Evolutionary conservation across 1,140 invertebrate species (phyloP).

Genomic region (Aphaenogaster rudis): DNA sequence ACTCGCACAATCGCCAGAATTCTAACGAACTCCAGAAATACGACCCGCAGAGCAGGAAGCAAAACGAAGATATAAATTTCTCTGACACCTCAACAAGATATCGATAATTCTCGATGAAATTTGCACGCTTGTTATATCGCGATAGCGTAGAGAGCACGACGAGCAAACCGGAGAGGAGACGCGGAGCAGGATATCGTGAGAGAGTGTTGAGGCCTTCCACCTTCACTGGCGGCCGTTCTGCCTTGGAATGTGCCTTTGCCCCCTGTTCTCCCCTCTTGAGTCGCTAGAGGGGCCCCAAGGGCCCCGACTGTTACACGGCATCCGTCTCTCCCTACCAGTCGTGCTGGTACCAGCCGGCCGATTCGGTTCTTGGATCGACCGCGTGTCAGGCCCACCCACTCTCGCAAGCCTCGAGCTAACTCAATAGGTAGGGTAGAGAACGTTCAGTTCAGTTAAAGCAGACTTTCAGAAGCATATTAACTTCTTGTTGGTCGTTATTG

Average conservation of each 20-base stretch:
- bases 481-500: conserved; percentile 9
- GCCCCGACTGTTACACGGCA: conserved; percentile 66
- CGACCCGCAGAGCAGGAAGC: not conserved
- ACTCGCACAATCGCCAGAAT: not conserved
- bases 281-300: conserved; percentile 71
- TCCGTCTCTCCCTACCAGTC: conserved; percentile 43
- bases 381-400: conserved; percentile 69
- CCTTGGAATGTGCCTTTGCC: conserved; percentile 81
- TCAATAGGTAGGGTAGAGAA: conserved; percentile 69
- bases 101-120: not conserved
- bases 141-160: not conserved
- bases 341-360: conserved; percentile 59
- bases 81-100: not conserved
- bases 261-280: conserved; percentile 68
- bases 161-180: conserved; percentile 38
- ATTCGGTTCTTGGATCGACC: conserved; percentile 60
- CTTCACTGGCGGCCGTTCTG: conserved; percentile 77
- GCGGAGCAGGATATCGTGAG: conserved; percentile 68
- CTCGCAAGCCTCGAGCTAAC: conserved; percentile 39
- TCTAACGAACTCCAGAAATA: not conserved
- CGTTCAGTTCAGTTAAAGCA: conserved; percentile 5
- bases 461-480: conserved; percentile 17
- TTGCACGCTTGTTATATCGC: not conserved
- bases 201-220: conserved; percentile 76
- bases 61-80: not conserved